Percentiles rank a stretch among this genome's conserved stretches.
phyloP scores from a whole-genome alignment of 2,797 vertebrate species.

The Sebastolobus alascanus region DNA sequence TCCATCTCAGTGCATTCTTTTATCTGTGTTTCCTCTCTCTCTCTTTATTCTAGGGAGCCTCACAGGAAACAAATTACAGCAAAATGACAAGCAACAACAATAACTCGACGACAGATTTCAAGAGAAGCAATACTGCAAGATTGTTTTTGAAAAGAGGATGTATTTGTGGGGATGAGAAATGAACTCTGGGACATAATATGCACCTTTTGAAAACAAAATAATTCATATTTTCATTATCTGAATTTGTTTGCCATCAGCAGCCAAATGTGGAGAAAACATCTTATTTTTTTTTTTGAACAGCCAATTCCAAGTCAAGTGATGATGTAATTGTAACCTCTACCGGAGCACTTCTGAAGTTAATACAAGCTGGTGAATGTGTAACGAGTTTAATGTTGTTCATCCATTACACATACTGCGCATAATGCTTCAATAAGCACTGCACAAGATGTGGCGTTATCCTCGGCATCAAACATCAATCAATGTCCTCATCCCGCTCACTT shows the following conservation, averaged over 20 bases:
- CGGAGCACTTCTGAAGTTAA: conserved; percentile 52
- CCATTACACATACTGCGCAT: conserved; percentile 24
- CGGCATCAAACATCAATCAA: conserved; percentile 67
- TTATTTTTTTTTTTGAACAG: conserved; percentile 52
- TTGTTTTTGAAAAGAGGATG: conserved; percentile 76
- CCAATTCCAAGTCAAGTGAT: conserved; percentile 55
- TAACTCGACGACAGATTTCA: conserved; percentile 79
- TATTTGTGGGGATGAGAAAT: conserved; percentile 72
- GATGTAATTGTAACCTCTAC: conserved; percentile 54
- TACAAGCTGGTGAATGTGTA: conserved; percentile 51
- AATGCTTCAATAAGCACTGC: conserved; percentile 30
- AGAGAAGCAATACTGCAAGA: conserved; percentile 75
- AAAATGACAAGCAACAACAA: conserved; percentile 78
- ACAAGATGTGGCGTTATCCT: conserved; percentile 48
- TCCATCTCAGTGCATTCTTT: conserved; percentile 63
- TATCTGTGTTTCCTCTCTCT: conserved; percentile 64
- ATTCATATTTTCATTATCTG: conserved; percentile 71
- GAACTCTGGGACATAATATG: conserved; percentile 72
- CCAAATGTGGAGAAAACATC: conserved; percentile 51
- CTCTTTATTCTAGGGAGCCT: conserved; percentile 79
- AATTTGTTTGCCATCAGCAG: conserved; percentile 55
- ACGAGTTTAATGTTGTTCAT: conserved; percentile 45
- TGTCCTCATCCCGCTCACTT: conserved; percentile 60
- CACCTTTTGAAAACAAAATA: conserved; percentile 74
- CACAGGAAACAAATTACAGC: conserved; percentile 87